Base-by-base conservation (phyloP, 2,888 invertebrate species). In the Plebejus melissa region DNA sequence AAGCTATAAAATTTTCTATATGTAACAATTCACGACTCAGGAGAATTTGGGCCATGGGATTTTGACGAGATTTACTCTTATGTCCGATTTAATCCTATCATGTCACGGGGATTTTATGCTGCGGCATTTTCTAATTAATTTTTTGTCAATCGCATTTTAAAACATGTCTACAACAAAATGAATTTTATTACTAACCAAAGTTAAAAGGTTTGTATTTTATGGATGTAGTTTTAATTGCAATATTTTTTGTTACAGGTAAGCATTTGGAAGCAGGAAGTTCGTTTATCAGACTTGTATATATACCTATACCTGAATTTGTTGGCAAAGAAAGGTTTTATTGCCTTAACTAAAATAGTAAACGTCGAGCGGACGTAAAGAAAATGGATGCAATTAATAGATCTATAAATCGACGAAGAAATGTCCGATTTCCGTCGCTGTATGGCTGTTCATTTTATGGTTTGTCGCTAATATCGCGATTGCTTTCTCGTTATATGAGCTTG, bases 231-330 rank as follows among this genome's bases (percentile, higher is more conserved):
- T 9, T 41, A 22, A 70, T 70, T 70, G 16, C 5, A n/a, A 41
- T 41, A 3, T n/a, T 70, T 70, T 70, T 70, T 70, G 41, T 70
- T 70, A 9, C 70, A 70, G 70, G 70, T 70, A 70, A 70, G 70
- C 69, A 38, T 16, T 69, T 36, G 36, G 38, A 16, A 38, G 16
- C 38, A n/a, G 70, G 22, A 41, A 41, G 41, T 70, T 38, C n/a
- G 41, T 41, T 70, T 70, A 7, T 70, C 41, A 70, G 16, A 6
- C 22, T 60, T 7, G 65, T 32, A 22, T 22, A 22, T 22, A 22
- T 22, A 22, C 22, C 22, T 22, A 22, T 22, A 65, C 32, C 32
- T 32, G 65, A 65, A 65, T 65, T 65, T 65, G 32, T 65, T 32
- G 65, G 16, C 65, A 36, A 32, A 13, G 65, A 65, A 65, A 65